Percentiles rank a stretch among this genome's conserved stretches.
Evolutionary conservation across 2,113 vertebrate genomes (phyloP).

Genomic region (Felis chaus): DNA sequence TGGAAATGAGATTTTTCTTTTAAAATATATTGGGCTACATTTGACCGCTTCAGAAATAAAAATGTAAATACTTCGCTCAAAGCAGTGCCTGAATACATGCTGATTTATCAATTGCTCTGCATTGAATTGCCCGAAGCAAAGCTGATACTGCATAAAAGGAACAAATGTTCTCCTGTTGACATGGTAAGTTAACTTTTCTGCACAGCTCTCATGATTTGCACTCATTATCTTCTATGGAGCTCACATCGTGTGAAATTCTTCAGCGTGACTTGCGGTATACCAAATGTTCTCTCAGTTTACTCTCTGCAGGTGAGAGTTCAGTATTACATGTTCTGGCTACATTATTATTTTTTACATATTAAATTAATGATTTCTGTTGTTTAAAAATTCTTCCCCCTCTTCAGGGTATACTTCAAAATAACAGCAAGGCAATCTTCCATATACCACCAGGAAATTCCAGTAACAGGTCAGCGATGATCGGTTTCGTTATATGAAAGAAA

Average conservation of each 20-base stretch:
- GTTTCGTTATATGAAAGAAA: conserved; percentile 1
- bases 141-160: not conserved
- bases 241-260: not conserved
- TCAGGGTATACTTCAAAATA: not conserved
- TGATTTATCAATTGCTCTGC: conserved; percentile 63
- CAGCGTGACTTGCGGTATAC: not conserved
- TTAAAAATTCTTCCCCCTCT: not conserved
- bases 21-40: conserved; percentile 7
- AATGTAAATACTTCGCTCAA: conserved; percentile 66
- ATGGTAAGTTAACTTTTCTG: not conserved
- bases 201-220: not conserved
- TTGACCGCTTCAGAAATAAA: conserved; percentile 27
- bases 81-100: conserved; percentile 48
- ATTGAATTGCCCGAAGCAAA: conserved; percentile 58
- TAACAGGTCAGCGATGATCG: not conserved
- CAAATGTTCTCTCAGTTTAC: not conserved
- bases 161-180: not conserved
- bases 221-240: not conserved
- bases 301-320: not conserved
- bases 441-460: not conserved
- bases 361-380: not conserved
- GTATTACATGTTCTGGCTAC: not conserved
- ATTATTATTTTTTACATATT: conserved; percentile 13
- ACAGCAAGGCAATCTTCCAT: not conserved
- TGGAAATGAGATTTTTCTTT: conserved; percentile 7